These are phyloP conservation scores for Diorhabda sublineata DNA, from an alignment of 1,140 invertebrate species.

Conservation along the genomic window DNA sequence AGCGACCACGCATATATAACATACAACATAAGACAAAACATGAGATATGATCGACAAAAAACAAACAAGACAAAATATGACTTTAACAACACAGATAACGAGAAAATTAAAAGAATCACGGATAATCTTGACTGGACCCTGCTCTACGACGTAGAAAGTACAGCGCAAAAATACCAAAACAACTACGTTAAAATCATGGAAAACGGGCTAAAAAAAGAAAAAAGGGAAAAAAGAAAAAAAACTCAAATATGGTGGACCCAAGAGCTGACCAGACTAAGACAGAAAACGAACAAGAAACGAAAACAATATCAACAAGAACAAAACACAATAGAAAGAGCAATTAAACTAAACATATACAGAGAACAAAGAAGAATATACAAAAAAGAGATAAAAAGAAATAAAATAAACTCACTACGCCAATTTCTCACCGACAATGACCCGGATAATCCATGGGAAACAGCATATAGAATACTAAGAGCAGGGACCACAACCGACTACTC, in stretches of 20 bases:
- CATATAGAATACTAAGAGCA: neutral
- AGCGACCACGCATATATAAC: no score
- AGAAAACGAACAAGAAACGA: neutral
- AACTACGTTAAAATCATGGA: no score
- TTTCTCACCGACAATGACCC: neutral
- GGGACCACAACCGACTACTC: neutral
- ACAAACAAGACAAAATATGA: no score
- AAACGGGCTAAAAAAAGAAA: neutral
- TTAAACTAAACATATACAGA: neutral
- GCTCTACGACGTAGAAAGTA: no score
- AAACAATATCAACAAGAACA: neutral
- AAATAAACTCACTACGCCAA: neutral
- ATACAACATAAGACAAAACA: no score
- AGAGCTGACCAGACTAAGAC: neutral
- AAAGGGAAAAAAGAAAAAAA: neutral
- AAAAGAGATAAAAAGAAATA: neutral
- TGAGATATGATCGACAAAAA: no score
- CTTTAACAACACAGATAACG: no score
- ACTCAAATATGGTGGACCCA: neutral
- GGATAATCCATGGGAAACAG: neutral
- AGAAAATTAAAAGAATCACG: no score
- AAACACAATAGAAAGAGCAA: neutral
- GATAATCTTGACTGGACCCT: no score
- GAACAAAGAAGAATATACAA: conserved; percentile 6
- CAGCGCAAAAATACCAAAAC: no score